Percentiles rank a stretch among this genome's conserved stretches.
phyloP scores from a whole-genome alignment of 2,888 invertebrate genomes.

The Axea sp. region DNA sequence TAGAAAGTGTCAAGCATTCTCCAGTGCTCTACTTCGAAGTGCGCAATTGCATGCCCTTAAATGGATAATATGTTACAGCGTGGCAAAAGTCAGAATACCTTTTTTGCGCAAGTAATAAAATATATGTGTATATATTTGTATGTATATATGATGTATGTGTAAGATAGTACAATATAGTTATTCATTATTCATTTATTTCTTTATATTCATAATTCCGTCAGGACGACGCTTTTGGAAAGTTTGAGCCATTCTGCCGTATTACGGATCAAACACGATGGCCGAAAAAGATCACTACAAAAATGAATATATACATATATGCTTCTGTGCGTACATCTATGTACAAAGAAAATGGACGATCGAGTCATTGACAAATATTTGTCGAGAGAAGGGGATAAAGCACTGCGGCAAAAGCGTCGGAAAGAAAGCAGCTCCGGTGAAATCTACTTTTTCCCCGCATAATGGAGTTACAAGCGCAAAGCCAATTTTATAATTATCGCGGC shows the following conservation, averaged over 20 bases:
- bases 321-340: background rate
- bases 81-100: conserved; percentile 52
- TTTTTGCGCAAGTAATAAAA: conserved; percentile 54
- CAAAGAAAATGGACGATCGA: background rate
- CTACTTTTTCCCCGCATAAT: conserved; percentile 58
- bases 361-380: conserved; percentile 31
- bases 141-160: conserved; percentile 41
- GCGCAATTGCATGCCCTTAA: conserved; percentile 28
- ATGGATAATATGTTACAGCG: conserved; percentile 34
- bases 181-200: conserved; percentile 16
- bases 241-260: conserved; percentile 54
- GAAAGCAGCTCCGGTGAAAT: conserved; percentile 44
- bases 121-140: conserved; percentile 50
- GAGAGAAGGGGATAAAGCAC: conserved; percentile 22
- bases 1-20: conserved; percentile 49
- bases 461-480: conserved; percentile 61
- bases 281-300: conserved; percentile 11
- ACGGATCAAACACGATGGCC: conserved; percentile 40
- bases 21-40: conserved; percentile 37
- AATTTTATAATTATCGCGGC: conserved; percentile 62
- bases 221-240: conserved; percentile 41
- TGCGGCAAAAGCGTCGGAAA: conserved; percentile 37
- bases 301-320: background rate
- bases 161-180: conserved; percentile 41
- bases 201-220: conserved; percentile 27